Evolutionary conservation across 2,113 vertebrate species (phyloP).

Genomic region (Oreotrochilus melanogaster): DNA sequence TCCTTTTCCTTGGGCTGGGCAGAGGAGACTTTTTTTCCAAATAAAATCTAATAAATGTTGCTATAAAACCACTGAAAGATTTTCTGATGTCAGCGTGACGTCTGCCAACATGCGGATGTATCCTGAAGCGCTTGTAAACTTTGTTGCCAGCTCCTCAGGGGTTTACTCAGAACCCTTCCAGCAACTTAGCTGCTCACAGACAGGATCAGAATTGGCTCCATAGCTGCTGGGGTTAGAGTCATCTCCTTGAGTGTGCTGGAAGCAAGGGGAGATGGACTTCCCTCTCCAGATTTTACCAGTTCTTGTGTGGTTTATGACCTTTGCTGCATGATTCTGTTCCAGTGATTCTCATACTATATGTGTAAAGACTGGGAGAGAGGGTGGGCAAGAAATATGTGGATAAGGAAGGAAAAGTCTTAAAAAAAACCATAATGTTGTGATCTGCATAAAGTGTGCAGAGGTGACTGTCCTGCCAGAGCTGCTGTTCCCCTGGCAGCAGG

Average conservation of each 20-base stretch:
- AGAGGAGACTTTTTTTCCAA: neutral
- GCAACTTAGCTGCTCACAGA: neutral
- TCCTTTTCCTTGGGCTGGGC: neutral
- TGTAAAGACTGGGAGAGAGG: neutral
- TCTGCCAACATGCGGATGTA: neutral
- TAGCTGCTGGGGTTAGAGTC: neutral
- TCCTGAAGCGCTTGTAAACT: neutral
- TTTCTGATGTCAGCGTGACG: neutral
- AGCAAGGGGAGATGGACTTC: neutral
- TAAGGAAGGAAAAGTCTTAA: neutral
- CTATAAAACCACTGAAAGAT: neutral
- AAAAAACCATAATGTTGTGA: fast-evolving
- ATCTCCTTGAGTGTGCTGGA: neutral
- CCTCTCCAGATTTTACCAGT: neutral
- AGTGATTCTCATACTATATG: fast-evolving
- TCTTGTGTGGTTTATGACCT: neutral
- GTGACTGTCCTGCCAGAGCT: neutral
- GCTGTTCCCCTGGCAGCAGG: neutral
- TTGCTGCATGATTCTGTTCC: neutral
- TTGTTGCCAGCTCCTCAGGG: neutral
- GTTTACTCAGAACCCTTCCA: neutral
- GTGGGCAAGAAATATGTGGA: neutral
- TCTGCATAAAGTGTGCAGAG: fast-evolving
- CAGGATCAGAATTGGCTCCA: neutral
- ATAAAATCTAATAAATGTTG: neutral